Evolutionary conservation across 2,888 invertebrate species (phyloP).

Genomic region (Subacronicta megacephala): DNA sequence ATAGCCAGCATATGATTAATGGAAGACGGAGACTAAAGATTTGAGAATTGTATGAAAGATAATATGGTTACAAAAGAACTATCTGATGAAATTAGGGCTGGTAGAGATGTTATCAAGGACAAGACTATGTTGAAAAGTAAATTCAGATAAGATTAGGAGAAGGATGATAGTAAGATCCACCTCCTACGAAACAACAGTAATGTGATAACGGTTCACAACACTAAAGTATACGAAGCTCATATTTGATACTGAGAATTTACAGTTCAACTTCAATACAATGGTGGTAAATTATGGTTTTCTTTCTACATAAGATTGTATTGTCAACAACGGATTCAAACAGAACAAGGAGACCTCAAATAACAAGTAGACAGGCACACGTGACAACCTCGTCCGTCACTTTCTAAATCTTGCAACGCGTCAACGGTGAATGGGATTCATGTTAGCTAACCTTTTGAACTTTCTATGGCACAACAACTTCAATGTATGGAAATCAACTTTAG

Average conservation of each 20-base stretch:
- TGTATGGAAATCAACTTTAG: neutral
- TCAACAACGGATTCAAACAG: neutral
- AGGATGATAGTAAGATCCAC: too few relatives aligned
- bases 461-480: neutral
- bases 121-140: too few relatives aligned
- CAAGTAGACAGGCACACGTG: neutral
- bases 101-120: too few relatives aligned
- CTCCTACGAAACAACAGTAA: too few relatives aligned
- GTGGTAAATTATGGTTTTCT: neutral
- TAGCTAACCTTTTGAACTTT: neutral
- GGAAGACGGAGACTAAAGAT: too few relatives aligned
- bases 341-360: too few relatives aligned
- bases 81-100: too few relatives aligned
- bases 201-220: too few relatives aligned
- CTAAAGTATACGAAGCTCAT: neutral
- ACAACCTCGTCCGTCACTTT: neutral
- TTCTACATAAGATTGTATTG: neutral
- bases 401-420: conserved; percentile 1
- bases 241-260: neutral
- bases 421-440: neutral
- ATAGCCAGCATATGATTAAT: too few relatives aligned
- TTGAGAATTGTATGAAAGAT: too few relatives aligned
- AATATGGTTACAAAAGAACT: too few relatives aligned
- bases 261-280: neutral
- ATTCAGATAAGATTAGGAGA: too few relatives aligned